Percentiles rank a stretch among this genome's conserved stretches.
phyloP scores from a whole-genome alignment of 2,888 invertebrate genomes.

The Spilarctia lutea region DNA sequence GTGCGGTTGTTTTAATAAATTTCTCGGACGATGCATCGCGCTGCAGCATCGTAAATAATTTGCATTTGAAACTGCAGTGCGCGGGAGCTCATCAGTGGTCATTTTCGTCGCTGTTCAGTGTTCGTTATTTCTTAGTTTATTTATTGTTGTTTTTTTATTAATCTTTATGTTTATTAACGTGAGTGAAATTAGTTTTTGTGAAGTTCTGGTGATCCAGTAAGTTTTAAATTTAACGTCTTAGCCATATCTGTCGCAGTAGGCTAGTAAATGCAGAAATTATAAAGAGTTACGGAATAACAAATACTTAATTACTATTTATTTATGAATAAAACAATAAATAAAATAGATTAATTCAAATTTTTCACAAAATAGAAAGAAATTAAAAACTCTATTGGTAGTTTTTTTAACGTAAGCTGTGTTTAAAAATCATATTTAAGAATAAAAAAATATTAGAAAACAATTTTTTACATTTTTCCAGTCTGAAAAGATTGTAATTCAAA shows the following conservation, averaged over 20 bases:
- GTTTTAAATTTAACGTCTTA: conserved; percentile 41
- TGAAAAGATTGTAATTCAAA: background rate
- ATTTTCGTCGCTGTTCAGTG: conserved; percentile 79
- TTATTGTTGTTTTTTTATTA: conserved; percentile 62
- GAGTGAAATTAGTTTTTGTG: conserved; percentile 64
- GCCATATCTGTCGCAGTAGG: background rate
- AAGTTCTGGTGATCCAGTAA: conserved; percentile 55
- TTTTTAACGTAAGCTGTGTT: background rate
- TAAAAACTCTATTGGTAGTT: background rate
- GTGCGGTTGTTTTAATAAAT: conserved; percentile 44
- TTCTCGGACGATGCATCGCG: conserved; percentile 69
- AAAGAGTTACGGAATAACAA: background rate
- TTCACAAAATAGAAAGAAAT: background rate
- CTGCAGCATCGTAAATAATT: conserved; percentile 82
- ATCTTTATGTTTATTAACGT: conserved; percentile 59
- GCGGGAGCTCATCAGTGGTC: conserved; percentile 81
- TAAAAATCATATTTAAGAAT: background rate
- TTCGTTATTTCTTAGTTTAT: conserved; percentile 65
- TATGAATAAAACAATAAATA: background rate
- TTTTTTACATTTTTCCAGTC: background rate
- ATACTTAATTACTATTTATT: background rate
- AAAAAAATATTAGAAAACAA: background rate
- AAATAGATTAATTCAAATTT: background rate
- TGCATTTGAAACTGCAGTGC: conserved; percentile 79
- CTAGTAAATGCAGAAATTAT: background rate